Base-by-base conservation (phyloP, 2,888 invertebrate species). In the Leptinotarsa rubiginosa region DNA sequence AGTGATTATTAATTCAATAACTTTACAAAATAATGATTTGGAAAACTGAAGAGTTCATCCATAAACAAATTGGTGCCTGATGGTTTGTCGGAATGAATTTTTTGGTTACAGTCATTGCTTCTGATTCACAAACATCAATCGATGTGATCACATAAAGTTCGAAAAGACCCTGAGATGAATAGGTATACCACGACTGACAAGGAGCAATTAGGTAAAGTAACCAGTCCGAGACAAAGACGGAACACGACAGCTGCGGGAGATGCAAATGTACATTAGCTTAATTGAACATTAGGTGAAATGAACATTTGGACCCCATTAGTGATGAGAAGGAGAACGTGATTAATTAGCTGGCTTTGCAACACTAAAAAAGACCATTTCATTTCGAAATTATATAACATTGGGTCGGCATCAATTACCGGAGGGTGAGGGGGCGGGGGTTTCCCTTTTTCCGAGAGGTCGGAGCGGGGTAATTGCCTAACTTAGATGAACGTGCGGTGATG, bases 211-310 rank as follows among this genome's bases (percentile, higher is more conserved):
- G 86, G 85, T 83, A 87, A 86, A 87, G 86, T 87, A 87, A 86
- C 83, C 83, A 83, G 77, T 75, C 47, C 62, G 54, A 83, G 84
- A 85, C 84, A 85, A 85, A 85, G 85, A 85, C 81, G 81, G 56
- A 54, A 31, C 49, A 85, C 82, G 79, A 81, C 80, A 80, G 72
- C 78, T 79, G 81, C 82, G 82, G 83, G 86, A 87, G 87, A 87
- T 87, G 87, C 86, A 87, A 88, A 88, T 87, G 87, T 88, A 87
- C 89, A 89, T 89, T 89, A 88, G 86, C 85, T 86, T 88, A 89
- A 89, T 88, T 88, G 88, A 88, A 88, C 88, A 88, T 88, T 88
- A 88, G 87, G 87, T 87, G 87, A 88, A 88, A 87, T 87, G 87
- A 88, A 86, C 87, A 86, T 87, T 87, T 86, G 86, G 86, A 86